These are phyloP conservation scores for Enteromius mattozi DNA, from an alignment of 2,797 vertebrate species.

Conservation along the genomic window DNA sequence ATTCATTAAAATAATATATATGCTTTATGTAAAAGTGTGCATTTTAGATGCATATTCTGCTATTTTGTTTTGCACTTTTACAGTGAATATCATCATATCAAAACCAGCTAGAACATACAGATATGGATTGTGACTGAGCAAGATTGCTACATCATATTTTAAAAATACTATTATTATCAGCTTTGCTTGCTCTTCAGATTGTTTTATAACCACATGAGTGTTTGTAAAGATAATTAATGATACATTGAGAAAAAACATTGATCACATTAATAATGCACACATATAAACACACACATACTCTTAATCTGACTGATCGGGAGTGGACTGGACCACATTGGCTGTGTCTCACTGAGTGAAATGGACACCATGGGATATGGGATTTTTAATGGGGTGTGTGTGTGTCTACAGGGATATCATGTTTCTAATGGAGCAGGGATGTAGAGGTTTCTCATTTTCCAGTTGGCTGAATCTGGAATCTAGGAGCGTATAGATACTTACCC, in stretches of 20 bases:
- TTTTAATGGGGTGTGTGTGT: constrained; percentile 39
- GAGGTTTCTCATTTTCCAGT: constrained; percentile 84
- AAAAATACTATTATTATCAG: neutral
- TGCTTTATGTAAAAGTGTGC: no score
- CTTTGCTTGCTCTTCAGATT: neutral
- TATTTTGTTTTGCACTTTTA: neutral
- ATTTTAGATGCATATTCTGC: neutral
- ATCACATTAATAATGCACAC: constrained; percentile 4
- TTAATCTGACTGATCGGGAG: constrained; percentile 31
- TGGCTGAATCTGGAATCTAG: constrained; percentile 74
- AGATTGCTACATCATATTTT: neutral
- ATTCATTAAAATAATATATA: no score
- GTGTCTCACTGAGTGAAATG: constrained; percentile 20
- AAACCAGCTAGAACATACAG: neutral
- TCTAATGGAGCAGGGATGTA: constrained; percentile 78
- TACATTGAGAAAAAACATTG: neutral
- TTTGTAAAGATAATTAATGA: constrained; percentile 13
- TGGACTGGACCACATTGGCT: neutral
- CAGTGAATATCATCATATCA: neutral
- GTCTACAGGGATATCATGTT: constrained; percentile 57
- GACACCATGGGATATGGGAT: constrained; percentile 34
- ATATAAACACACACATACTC: constrained; percentile 33
- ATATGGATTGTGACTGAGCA: neutral
- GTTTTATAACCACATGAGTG: neutral
- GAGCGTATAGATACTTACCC: constrained; percentile 55